Evolutionary conservation across 2,888 invertebrate species (phyloP), one percentile per base, ranked within the genome.

Genomic region (Teinopalpus imperialis): DNA sequence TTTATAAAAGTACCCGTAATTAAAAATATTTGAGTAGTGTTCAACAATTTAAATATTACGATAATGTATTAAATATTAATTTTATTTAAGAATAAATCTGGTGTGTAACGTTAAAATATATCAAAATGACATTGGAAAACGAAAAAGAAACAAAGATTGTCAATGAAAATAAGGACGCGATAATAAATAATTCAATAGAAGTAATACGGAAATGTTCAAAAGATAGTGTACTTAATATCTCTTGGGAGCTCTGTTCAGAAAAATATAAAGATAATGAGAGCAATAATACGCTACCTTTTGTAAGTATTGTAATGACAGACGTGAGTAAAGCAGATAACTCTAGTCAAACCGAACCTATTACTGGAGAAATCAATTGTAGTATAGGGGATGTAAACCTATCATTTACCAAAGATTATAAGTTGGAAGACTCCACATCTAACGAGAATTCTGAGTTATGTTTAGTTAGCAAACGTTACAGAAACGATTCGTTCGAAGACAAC

Each of bases 231-330:
- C 59, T 72, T 51, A 66, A 83, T 49, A 69, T 69, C 49, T 87
- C 86, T 52, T 87, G 81, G 81, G 81, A 81, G 48, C 60, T 59
- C 42, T 74, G 56, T 57, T 55, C 64, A 50, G 59, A 59, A 59
- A 75, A 75, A 23, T 53, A 54, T 21, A 63, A 55, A 46, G 70
- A 71, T 54, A 59, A 55, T 41, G 70, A 62, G 41, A 56, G 35
- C 46, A 64, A 69, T 53, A 67, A 59, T 52, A 80, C 79, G 30
- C 77, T 81, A 45, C 77, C 79, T 27, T 81, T 75, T 58, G 63
- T 70, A 53, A 80, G 73, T 57, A 61, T 67, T 34, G 75, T 80
- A 71, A 63, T 71, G 21, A 65, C 63, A 56, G 77, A 79, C 57
- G 67, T 59, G 40, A 74, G 66, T 52, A 58, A 59, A 55, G 58